Conservation (phyloP, 2,113 vertebrate species). For the Urocynchramus pylzowi region DNA sequence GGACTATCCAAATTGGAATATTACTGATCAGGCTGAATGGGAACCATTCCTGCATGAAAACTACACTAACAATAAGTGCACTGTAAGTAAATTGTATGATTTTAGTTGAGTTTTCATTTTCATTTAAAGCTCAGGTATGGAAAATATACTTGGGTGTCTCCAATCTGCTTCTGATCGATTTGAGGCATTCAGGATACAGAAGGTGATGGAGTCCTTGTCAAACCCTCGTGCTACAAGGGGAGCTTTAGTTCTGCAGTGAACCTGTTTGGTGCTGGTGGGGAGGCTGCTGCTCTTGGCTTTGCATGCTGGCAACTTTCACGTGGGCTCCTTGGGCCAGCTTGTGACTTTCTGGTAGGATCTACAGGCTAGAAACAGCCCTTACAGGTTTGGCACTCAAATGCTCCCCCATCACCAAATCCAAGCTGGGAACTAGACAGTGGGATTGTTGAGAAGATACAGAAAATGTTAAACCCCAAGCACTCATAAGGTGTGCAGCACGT, state of each 20-base stretch:
- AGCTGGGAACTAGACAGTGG: not conserved
- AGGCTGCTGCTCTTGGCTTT: not conserved
- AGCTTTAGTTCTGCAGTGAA: not conserved
- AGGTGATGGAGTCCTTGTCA: not conserved
- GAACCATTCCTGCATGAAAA: conserved; percentile 73
- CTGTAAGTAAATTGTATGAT: conserved; percentile 70
- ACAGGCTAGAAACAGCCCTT: not conserved
- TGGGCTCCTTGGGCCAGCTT: not conserved
- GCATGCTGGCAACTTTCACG: not conserved
- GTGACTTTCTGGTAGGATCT: not conserved
- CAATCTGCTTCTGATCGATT: not conserved
- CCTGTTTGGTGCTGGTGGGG: not conserved
- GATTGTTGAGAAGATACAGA: not conserved
- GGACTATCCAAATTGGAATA: conserved; percentile 81
- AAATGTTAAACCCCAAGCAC: not conserved
- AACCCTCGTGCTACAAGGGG: not conserved
- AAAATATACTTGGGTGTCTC: not conserved
- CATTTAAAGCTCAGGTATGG: not conserved
- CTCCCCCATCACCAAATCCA: not conserved
- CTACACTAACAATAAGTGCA: conserved; percentile 69
- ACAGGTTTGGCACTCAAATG: not conserved
- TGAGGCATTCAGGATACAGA: not conserved
- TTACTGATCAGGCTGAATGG: conserved; percentile 81
- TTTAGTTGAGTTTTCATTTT: not conserved
- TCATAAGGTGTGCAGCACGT: not conserved